These are phyloP conservation scores for Denticeps clupeoides DNA, from an alignment of 2,797 vertebrate genomes.

Conservation along the genomic window DNA sequence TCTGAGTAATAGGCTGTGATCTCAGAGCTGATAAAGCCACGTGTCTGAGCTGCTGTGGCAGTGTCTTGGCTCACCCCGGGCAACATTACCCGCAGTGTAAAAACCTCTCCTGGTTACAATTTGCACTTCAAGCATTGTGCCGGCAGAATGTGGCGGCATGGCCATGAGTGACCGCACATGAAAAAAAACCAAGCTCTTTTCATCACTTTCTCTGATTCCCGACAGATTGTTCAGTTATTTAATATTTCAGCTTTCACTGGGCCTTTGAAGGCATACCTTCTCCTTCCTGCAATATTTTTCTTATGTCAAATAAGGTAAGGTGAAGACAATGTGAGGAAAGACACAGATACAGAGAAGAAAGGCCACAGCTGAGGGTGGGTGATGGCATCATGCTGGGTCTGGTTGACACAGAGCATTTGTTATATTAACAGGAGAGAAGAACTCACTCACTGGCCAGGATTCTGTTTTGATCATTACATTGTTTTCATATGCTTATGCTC, in stretches of 20 bases:
- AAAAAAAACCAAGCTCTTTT: conserved; percentile 31
- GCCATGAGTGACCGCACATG: conserved; percentile 20
- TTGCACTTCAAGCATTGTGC: conserved; percentile 29
- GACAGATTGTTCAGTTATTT: conserved; percentile 43
- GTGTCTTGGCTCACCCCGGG: conserved; percentile 29
- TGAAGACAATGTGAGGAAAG: conserved; percentile 12
- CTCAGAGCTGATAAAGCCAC: conserved; percentile 30
- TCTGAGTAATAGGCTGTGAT: conserved; percentile 25
- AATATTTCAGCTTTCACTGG: conserved; percentile 19
- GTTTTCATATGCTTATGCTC: no score
- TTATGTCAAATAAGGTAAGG: conserved; percentile 28
- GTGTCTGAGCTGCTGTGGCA: conserved; percentile 24
- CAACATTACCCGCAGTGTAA: conserved; percentile 29
- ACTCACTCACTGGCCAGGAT: conserved; percentile 5
- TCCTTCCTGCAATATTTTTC: conserved; percentile 24
- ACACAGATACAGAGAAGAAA: conserved; percentile 5
- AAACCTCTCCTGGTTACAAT: conserved; percentile 36
- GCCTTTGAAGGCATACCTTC: conserved; percentile 34
- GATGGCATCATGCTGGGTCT: no score
- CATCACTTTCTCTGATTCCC: conserved; percentile 44
- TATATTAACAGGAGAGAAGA: no score
- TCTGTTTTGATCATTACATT: conserved; percentile 5
- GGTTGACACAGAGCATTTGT: no score
- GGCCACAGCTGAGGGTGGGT: no score
- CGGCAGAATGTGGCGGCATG: conserved; percentile 25